Base-by-base conservation (phyloP, 1,140 invertebrate species). In the Drosophila ambigua region DNA sequence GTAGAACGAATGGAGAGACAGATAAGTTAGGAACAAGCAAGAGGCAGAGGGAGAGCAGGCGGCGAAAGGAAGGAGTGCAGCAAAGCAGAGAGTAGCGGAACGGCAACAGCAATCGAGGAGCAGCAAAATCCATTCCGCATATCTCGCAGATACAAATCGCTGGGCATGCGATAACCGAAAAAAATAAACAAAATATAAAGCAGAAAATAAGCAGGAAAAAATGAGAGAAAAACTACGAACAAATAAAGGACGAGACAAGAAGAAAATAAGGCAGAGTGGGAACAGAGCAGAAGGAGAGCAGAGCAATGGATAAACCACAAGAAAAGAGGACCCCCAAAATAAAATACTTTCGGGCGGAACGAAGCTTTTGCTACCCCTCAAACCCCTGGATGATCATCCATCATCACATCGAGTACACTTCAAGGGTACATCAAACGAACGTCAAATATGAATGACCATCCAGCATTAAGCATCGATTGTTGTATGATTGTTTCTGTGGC, bases 91-190 rank as follows among this genome's bases (percentile, higher is more conserved):
- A 5, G 20, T 13, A 43, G 23, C 5, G 24, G 48, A 2, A 26
- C 5, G 13, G 46, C 7, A 20, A 20, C 20, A 2, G 1, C 20
- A 20, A 20, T 20, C 13, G 15, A 13, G 46, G 11, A 28, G 26
- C 5, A 28, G 26, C 26, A 28, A 2, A 28, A 6, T 28, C 26
- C 26, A 39, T 4, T 39, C 35, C 66, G 64, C 48, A 44, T 43
- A 69, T 69, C 66, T 67, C 35, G 44, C 53, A 58, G 69, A 72
- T 62, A 72, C 69, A 72, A 72, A 72, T 72, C 68, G 58, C 59
- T 51, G 60, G 52, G 15, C 50, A 4, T 39, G 35, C 35, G 35
- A 39, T 55, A 24, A n/a, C 44, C 23, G 24, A 8, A 16, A 59
- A 20, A 54, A 45, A 48, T 35, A 55, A 39, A 23, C 31, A 43